Evolutionary conservation across 2,888 invertebrate species (phyloP).

Genomic region (Volucella bombylans): DNA sequence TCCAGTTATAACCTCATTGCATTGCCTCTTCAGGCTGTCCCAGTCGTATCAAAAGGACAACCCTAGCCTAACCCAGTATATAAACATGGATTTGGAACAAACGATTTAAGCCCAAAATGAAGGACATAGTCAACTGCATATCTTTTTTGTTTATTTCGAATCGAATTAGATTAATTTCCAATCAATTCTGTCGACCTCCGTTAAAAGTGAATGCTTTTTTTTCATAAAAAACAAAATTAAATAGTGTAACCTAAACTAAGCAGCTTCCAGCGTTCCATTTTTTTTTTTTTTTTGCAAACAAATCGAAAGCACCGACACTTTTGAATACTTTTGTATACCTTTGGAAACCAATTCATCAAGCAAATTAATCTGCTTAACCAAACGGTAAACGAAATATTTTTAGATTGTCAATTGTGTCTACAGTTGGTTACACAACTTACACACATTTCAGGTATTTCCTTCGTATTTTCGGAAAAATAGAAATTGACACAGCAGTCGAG

Average conservation of each 20-base stretch:
- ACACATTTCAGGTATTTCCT: constrained; percentile 49
- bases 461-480: constrained; percentile 9
- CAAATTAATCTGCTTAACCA: constrained; percentile 14
- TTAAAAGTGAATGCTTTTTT: neutral
- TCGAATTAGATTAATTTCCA: neutral
- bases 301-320: neutral
- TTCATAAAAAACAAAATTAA: neutral
- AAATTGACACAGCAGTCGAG: constrained; percentile 3
- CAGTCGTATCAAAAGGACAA: too few relatives aligned
- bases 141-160: too few relatives aligned
- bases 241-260: neutral
- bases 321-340: neutral
- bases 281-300: constrained; percentile 2
- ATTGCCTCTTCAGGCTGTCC: too few relatives aligned
- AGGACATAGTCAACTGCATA: too few relatives aligned
- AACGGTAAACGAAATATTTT: constrained; percentile 11
- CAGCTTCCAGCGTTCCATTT: neutral
- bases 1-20: too few relatives aligned
- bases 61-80: too few relatives aligned
- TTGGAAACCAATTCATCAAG: neutral
- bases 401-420: constrained; percentile 8
- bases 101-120: too few relatives aligned
- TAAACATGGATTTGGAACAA: too few relatives aligned
- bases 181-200: neutral
- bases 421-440: constrained; percentile 15